phyloP scores from a whole-genome alignment of 2,888 invertebrate species.

The Lasioglossum leucozonium region DNA sequence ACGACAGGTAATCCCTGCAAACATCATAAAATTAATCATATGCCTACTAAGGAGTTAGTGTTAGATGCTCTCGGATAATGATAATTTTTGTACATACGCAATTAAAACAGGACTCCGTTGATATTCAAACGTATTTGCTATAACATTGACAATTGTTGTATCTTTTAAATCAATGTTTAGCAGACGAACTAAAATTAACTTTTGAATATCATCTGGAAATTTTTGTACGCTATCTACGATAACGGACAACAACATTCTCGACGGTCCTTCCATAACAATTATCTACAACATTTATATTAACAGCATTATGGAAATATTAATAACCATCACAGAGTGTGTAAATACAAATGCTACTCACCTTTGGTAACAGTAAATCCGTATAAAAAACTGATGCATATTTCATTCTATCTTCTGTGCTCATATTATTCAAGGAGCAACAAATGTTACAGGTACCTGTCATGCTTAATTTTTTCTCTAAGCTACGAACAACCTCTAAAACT shows the following conservation, averaged over 20 bases:
- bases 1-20: constrained; percentile 73
- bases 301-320: neutral
- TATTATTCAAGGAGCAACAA: constrained; percentile 71
- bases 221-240: constrained; percentile 70
- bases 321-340: neutral
- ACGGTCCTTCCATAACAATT: constrained; percentile 68
- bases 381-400: constrained; percentile 72
- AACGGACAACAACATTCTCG: constrained; percentile 69
- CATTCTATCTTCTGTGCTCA: constrained; percentile 69
- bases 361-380: constrained; percentile 73
- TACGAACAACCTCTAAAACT: constrained; percentile 62
- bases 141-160: constrained; percentile 51
- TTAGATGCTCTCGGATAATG: neutral
- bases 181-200: constrained; percentile 74
- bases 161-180: constrained; percentile 75
- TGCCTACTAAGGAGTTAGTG: neutral
- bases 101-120: constrained; percentile 58
- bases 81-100: constrained; percentile 53
- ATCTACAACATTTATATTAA: constrained; percentile 60
- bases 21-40: constrained; percentile 14
- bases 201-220: constrained; percentile 77
- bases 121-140: constrained; percentile 61
- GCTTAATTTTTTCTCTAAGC: constrained; percentile 70
- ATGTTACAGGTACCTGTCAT: constrained; percentile 74
- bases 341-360: constrained; percentile 62